Conservation (phyloP, 2,113 vertebrate species). For the Lutjanus erythropterus region DNA sequence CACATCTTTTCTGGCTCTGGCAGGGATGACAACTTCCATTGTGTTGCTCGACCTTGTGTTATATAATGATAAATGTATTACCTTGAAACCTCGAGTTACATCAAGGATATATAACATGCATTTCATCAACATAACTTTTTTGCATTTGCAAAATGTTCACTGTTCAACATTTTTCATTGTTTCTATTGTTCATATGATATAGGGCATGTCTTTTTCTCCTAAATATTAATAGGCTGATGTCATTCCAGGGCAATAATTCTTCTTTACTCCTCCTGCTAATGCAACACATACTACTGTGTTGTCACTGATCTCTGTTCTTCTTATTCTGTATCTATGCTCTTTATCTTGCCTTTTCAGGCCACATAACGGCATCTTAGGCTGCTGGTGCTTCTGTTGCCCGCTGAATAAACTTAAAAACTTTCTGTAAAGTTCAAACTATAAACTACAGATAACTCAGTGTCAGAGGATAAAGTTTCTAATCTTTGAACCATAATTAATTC, state of each 20-base stretch:
- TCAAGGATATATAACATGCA: background rate
- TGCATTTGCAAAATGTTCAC: no score
- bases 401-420: conserved; percentile 16
- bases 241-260: background rate
- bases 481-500: conserved; percentile 65
- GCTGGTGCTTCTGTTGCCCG: background rate
- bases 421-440: conserved; percentile 28
- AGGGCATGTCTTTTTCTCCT: background rate
- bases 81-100: no score
- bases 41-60: no score
- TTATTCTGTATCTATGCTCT: conserved; percentile 1
- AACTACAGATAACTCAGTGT: conserved; percentile 34
- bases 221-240: background rate
- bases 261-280: background rate
- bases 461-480: conserved; percentile 55
- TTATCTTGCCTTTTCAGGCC: conserved; percentile 3
- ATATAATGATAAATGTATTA: no score
- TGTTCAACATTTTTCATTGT: background rate
- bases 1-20: no score
- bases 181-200: background rate
- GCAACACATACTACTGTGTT: conserved; percentile 5
- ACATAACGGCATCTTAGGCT: background rate
- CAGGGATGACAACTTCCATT: no score
- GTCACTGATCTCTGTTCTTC: conserved; percentile 12
- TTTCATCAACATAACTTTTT: background rate